Percentiles rank a stretch among this genome's conserved stretches.
phyloP scores from a whole-genome alignment of 2,797 vertebrate species.

The Margarornis squamiger region DNA sequence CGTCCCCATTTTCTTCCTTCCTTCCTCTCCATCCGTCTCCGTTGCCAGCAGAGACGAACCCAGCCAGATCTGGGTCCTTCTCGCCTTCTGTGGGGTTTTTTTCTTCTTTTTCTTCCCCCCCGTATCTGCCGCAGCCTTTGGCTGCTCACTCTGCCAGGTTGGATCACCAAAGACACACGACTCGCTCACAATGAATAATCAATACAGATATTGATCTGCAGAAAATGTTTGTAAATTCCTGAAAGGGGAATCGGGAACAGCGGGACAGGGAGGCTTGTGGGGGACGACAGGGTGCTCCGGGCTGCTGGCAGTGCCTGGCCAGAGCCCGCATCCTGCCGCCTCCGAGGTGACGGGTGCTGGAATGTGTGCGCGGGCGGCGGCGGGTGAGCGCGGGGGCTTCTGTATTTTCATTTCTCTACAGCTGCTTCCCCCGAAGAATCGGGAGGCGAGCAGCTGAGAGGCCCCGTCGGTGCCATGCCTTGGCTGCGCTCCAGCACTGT shows the following conservation, averaged over 20 bases:
- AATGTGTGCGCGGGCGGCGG: constrained; percentile 69
- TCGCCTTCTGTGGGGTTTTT: constrained; percentile 60
- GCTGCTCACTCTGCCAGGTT: constrained; percentile 79
- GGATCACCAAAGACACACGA: constrained; percentile 88
- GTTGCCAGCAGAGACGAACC: constrained; percentile 72
- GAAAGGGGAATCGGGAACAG: constrained; percentile 78
- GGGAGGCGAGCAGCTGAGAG: constrained; percentile 76
- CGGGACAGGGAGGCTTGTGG: constrained; percentile 78
- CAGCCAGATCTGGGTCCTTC: constrained; percentile 69
- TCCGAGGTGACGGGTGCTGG: constrained; percentile 76
- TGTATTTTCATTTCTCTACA: constrained; percentile 74
- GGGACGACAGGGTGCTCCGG: constrained; percentile 81
- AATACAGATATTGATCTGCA: constrained; percentile 99
- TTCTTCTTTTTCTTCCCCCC: neutral
- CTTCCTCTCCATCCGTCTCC: constrained; percentile 69
- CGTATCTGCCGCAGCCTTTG: constrained; percentile 77
- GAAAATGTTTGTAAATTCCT: constrained; percentile 99
- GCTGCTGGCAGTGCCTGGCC: constrained; percentile 72
- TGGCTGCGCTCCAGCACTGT: constrained; percentile 82
- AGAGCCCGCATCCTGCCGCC: constrained; percentile 73
- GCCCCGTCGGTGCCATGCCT: constrained; percentile 76
- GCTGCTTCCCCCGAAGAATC: constrained; percentile 78
- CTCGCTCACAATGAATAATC: constrained; percentile 99
- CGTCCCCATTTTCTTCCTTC: constrained; percentile 76
- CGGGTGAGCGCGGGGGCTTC: constrained; percentile 54